A percentile compares a stretch with the other conserved stretches of the same genome.
Evolutionary conservation across 1,140 invertebrate species (phyloP).

Genomic region (Riptortus pedestris): DNA sequence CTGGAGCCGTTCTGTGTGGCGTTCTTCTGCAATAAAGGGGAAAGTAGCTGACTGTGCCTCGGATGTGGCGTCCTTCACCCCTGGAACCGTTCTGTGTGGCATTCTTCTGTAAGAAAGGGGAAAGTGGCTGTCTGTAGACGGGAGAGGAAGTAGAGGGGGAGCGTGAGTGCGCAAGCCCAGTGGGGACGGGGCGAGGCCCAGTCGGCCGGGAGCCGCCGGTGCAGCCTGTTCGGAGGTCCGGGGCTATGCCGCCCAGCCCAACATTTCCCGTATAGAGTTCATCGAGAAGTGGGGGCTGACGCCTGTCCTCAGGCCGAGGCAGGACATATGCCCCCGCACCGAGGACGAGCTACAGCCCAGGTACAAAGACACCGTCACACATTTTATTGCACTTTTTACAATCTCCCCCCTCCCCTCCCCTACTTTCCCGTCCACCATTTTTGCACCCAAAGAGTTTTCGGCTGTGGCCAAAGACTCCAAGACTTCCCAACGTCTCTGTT

Average conservation of each 20-base stretch:
- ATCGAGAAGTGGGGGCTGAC: slow-evolving; percentile 91
- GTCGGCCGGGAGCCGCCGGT: slow-evolving; percentile 16
- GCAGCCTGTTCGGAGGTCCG: slow-evolving; percentile 19
- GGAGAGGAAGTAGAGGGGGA: slow-evolving; percentile 9
- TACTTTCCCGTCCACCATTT: not conserved
- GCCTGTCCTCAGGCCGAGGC: slow-evolving; percentile 86
- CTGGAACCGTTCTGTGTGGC: not conserved
- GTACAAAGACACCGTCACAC: slow-evolving; percentile 5
- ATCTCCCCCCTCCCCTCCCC: not conserved
- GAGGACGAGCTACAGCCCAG: slow-evolving; percentile 39
- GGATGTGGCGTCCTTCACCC: too few species aligned
- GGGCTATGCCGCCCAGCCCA: slow-evolving; percentile 39
- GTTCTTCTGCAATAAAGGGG: not conserved
- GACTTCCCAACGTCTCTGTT: not conserved
- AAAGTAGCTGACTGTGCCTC: not conserved
- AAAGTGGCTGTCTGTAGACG: not conserved
- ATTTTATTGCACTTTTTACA: not conserved
- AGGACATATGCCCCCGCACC: slow-evolving; percentile 70
- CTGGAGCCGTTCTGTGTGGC: not conserved
- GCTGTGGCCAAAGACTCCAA: not conserved
- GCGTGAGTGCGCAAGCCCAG: not conserved
- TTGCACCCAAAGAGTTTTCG: not conserved
- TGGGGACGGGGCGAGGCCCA: slow-evolving; percentile 16
- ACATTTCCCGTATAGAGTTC: slow-evolving; percentile 91
- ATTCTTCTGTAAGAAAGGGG: not conserved